Evolutionary conservation across 2,113 vertebrate species (phyloP), one percentile per base, ranked within the genome.

Genomic region (Mus spicilegus): DNA sequence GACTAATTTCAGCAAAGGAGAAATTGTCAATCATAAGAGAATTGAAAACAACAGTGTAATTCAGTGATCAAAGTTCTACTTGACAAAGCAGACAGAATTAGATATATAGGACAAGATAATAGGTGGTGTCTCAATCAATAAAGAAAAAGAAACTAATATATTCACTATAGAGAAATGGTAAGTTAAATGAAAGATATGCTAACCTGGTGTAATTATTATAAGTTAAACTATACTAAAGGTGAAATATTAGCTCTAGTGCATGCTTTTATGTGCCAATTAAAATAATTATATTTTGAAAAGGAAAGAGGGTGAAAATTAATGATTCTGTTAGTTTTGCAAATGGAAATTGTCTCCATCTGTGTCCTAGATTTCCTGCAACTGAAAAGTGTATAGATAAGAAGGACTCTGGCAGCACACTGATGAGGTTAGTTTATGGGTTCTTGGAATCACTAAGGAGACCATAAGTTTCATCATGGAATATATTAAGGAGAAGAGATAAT

Each of bases 351-450:
- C 58, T 61, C 58, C 58, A 58, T 58, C 58, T 61, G 6, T 61
- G 58, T 61, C 58, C 58, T 61, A 61, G 58, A 61, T 61, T 22
- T 0, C 22, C 26, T 84, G 4, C 12, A 75, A 75, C 0, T 33
- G 17, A 77, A 90, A 92, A 46, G 16, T 17, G 54, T 12, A 4
- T 46, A 2, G 39, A 20, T 14, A 24, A 67, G 54, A 54, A 3
- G 8, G 0, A 4, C 73, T 20, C 0, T 61, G 22, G 2, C 56
- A 6, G 6, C 49, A 80, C 36, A 49, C 16, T 12, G 3, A 9
- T 33, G 1, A 54, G 3, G 10, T 7, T 84, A 19, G 13, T 10
- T 1, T n/a, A 7, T 26, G 13, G 11, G 73, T 72, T 2, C 14
- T 39, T 70, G 28, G 3, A 19, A 51, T 28, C 33, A 26, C 2